Evolutionary conservation across 53 echinoderm and acorn worm species (phyloP), one percentile per base, ranked within the genome.

Genomic region (Temnopleurus reevesii): DNA sequence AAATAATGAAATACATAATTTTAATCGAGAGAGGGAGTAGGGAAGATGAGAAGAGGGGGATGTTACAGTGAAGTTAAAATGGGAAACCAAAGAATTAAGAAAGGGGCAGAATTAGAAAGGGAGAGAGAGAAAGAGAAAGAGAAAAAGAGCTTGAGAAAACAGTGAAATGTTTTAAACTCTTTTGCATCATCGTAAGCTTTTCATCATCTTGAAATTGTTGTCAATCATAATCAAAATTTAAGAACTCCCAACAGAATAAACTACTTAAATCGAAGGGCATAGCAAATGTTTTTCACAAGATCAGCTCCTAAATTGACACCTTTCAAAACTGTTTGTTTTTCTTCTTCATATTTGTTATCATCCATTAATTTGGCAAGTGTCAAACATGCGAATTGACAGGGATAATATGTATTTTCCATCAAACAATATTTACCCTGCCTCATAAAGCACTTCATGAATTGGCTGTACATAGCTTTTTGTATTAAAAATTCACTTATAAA

Each of bases 301-400:
- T n/a, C n/a, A n/a, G n/a, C n/a, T n/a, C n/a, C n/a, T 33, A 38
- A 71, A 71, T 43, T 36, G 71, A 71, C 71, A 71, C 38, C 71
- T 71, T 38, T 71, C 71, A 71, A 71, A n/a, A 71, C 2, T 71
- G 43, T 71, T 71, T 71, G 71, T n/a, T 71, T 6, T 41, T 38
- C 23, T 41, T 38, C 41, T 36, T 41, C 3, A 1, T 41, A 2
- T 18, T 71, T 71, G 71, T 71, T 71, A 43, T 71, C 43, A 38
- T 71, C 41, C 71, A 17, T 0, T 41, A 58, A 2, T 6, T 71
- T 71, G 36, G 71, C 12, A 71, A 71, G 36, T 71, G 71, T 71
- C 71, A 71, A 18, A 71, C 41, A 38, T 71, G n/a, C 1, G 43
- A 38, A 43, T 4, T 21, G 71, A 71, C 41, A 43, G 41, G 71